These are phyloP conservation scores for Melanotaenia maccullochi DNA, from an alignment of 2,797 vertebrate species.

Conservation along the genomic window DNA sequence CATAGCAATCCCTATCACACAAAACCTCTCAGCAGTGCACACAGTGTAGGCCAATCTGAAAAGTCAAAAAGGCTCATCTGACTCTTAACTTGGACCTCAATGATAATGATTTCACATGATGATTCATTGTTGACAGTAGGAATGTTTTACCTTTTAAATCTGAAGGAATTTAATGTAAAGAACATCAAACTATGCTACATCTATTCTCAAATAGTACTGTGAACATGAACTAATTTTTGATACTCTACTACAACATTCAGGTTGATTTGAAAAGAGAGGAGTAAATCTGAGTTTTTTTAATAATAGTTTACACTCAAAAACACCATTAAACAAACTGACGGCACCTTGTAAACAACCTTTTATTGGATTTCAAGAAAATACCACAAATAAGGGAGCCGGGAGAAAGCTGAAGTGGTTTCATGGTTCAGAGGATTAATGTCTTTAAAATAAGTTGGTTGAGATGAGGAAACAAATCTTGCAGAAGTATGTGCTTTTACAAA, in stretches of 20 bases:
- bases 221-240: not conserved
- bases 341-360: slow-evolving; percentile 6
- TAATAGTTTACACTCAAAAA: slow-evolving; percentile 9
- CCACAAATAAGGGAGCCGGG: slow-evolving; percentile 18
- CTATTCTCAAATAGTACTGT: not conserved
- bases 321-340: slow-evolving; percentile 16
- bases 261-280: not conserved
- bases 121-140: not conserved
- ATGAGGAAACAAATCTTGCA: slow-evolving; percentile 20
- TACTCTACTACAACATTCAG: not conserved
- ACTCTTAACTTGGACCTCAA: slow-evolving; percentile 56
- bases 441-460: slow-evolving; percentile 33
- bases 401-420: slow-evolving; percentile 3
- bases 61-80: slow-evolving; percentile 53
- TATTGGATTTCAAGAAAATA: slow-evolving; percentile 24
- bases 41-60: slow-evolving; percentile 31
- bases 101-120: slow-evolving; percentile 29
- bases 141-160: not conserved
- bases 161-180: slow-evolving; percentile 2
- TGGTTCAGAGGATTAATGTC: slow-evolving; percentile 20
- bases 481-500: slow-evolving; percentile 19
- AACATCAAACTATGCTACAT: not conserved
- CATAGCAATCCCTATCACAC: slow-evolving; percentile 57
- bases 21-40: slow-evolving; percentile 40
- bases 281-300: not conserved